Base-by-base conservation (phyloP, 2,888 invertebrate species). In the Pycnomerus fuliginosus region DNA sequence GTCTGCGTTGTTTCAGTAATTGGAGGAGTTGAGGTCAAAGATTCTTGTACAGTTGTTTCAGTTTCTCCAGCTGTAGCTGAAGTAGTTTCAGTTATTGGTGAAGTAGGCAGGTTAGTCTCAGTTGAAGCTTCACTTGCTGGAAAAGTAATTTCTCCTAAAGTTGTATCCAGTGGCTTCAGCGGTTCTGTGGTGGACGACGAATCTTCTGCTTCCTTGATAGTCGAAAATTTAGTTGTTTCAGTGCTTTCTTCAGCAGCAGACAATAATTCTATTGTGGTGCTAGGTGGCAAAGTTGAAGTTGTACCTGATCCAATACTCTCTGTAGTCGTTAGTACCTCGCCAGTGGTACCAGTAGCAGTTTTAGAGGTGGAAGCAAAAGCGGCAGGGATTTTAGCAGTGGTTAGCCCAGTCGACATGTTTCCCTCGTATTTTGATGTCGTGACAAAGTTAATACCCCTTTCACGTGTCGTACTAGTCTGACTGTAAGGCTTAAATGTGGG, bases 391-490 rank as follows among this genome's bases (percentile, higher is more conserved):
- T 35, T 14, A 24, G 8, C 13, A 24, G 24, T 24, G 8, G 29
- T 33, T 44, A 36, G 23, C 28, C 44, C 1, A 36, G 15, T 32
- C 34, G 41, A 3, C 40, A 39, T 14, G 34, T 20, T 20, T 20
- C 20, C 8, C 20, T 20, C 8, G 20, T 20, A 25, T 42, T 43
- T 45, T 16, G 31, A 42, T 44, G 20, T 20, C 20, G 5, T 20
- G 25, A 44, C 44, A 25, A 54, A 33, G 25, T 52, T 45, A 10
- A 54, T 40, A 7, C 50, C 44, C 24, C 54, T 27, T 31, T 55
- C 55, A 30, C 52, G 48, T 13, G 50, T 48, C 10, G 53, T 52
- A 20, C 44, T 53, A 3, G 49, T 37, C 44, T 51, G 48, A n/a
- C 43, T 44, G 16, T 43, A 35, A 4, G 50, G 28, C 28, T 45